These are phyloP conservation scores for Macrotrachela quadricornifera DNA, from an alignment of 1,140 invertebrate species.

Conservation along the genomic window DNA sequence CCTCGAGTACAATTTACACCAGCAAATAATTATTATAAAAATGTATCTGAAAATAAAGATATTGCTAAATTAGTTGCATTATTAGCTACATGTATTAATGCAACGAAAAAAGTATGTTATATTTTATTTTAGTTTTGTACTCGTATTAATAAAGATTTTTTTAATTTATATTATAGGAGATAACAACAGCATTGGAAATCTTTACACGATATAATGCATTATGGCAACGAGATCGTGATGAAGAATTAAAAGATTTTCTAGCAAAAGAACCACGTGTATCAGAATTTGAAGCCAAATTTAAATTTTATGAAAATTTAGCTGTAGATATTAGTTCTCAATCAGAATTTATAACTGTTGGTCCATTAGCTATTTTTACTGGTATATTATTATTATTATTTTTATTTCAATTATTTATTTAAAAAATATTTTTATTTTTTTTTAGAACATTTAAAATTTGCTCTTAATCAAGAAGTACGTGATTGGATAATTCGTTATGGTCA, in stretches of 20 bases:
- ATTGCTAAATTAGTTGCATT: conserved; percentile 60
- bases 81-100: conserved; percentile 53
- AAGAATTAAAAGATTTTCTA: conserved; percentile 50
- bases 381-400: too few species aligned
- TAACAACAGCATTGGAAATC: conserved; percentile 48
- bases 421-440: too few species aligned
- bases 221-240: conserved; percentile 56
- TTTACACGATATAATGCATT: conserved; percentile 66
- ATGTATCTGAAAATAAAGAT: conserved; percentile 79
- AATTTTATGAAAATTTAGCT: conserved; percentile 57
- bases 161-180: too few species aligned
- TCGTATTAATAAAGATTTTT: too few species aligned
- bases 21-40: conserved; percentile 57
- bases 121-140: too few species aligned
- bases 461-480: conserved; percentile 59
- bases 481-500: conserved; percentile 63
- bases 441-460: conserved; percentile 61
- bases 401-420: too few species aligned
- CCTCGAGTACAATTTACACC: conserved; percentile 38
- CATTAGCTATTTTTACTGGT: conserved; percentile 26
- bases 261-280: conserved; percentile 44
- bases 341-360: conserved; percentile 31
- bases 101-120: conserved; percentile 30
- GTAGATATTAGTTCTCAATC: conserved; percentile 43
- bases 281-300: conserved; percentile 57